These are phyloP conservation scores for Metellina segmentata DNA, from an alignment of 2,888 invertebrate genomes.

Conservation along the genomic window DNA sequence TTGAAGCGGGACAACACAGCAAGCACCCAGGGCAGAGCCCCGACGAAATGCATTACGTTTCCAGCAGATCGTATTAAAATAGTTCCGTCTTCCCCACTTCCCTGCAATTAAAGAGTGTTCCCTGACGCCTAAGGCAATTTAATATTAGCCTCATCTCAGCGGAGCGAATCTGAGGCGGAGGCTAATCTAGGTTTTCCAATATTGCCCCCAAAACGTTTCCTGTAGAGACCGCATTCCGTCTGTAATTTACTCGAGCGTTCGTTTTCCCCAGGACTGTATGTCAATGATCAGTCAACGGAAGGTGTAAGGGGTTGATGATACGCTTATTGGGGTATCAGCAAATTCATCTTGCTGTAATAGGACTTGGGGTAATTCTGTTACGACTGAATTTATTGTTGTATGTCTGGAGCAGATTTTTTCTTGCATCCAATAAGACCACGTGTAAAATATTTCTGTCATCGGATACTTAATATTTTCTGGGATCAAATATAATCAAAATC, in stretches of 20 bases:
- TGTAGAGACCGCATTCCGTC: slow-evolving; percentile 41
- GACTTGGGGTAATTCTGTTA: not conserved
- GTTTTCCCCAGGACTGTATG: slow-evolving; percentile 36
- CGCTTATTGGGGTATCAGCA: slow-evolving; percentile 51
- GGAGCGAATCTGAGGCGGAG: slow-evolving; percentile 28
- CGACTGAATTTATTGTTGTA: not conserved
- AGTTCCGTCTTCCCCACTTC: slow-evolving; percentile 20
- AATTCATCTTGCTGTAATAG: not conserved
- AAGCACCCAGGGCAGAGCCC: slow-evolving; percentile 26
- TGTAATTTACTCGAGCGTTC: slow-evolving; percentile 42
- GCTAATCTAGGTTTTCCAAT: slow-evolving; percentile 72
- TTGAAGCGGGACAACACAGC: slow-evolving; percentile 36
- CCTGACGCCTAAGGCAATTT: slow-evolving; percentile 64
- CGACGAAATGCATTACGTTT: not conserved
- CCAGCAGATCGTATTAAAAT: slow-evolving; percentile 60
- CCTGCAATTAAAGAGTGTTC: slow-evolving; percentile 63
- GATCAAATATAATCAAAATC: too few relatives aligned
- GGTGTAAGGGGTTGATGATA: slow-evolving; percentile 42
- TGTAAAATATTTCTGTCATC: too few relatives aligned
- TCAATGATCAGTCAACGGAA: slow-evolving; percentile 63
- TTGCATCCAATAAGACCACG: too few relatives aligned
- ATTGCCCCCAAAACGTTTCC: slow-evolving; percentile 27
- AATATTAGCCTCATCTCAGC: slow-evolving; percentile 58
- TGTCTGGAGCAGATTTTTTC: not conserved
- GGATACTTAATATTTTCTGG: too few relatives aligned